Evolutionary conservation across 2,113 vertebrate species (phyloP).

Genomic region (Daubentonia madagascariensis): DNA sequence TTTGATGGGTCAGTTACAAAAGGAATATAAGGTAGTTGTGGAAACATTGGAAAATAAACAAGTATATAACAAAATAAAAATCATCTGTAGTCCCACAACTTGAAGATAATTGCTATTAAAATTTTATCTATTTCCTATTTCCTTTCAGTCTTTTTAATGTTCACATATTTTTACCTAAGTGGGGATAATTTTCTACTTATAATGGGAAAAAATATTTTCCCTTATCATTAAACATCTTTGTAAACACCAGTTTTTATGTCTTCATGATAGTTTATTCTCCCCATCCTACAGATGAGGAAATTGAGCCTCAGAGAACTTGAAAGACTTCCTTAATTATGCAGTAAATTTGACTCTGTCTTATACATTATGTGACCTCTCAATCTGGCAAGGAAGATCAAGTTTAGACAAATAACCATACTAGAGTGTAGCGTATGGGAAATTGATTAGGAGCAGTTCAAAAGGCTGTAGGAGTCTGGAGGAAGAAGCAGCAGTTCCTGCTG

Average conservation of each 20-base stretch:
- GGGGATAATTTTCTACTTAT: not conserved
- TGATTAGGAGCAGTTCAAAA: not conserved
- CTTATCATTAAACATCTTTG: not conserved
- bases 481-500: not conserved
- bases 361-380: not conserved
- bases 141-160: not conserved
- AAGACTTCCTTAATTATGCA: not conserved
- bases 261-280: not conserved
- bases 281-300: not conserved
- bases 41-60: not conserved
- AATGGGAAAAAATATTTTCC: not conserved
- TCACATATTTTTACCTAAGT: not conserved
- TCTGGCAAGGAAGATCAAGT: not conserved
- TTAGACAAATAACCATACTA: not conserved
- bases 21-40: not conserved
- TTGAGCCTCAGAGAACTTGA: not conserved
- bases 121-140: not conserved
- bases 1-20: conserved; percentile 1
- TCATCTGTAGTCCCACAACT: not conserved
- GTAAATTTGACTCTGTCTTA: not conserved
- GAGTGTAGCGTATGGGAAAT: not conserved
- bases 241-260: not conserved
- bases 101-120: not conserved
- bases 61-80: not conserved
- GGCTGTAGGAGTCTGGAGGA: not conserved